Base-by-base conservation (phyloP, 2,888 invertebrate species). In the Plemyria rubiginata region DNA sequence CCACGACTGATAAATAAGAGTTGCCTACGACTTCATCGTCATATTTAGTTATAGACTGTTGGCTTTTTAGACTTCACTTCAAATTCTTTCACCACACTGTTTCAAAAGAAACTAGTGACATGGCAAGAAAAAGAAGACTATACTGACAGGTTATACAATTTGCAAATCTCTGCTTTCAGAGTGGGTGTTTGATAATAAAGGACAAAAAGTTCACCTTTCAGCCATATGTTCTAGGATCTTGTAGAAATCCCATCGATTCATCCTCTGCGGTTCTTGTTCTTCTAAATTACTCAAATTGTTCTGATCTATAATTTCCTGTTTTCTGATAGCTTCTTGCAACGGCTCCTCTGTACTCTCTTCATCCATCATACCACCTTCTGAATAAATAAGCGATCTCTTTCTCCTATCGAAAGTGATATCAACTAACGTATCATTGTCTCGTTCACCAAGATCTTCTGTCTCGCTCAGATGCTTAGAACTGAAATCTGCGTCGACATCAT, bases 191-290 rank as follows among this genome's bases (percentile, higher is more conserved):
- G n/a, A n/a, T n/a, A n/a, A n/a, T n/a, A n/a, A n/a, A n/a, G n/a
- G n/a, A n/a, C n/a, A 38, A 40, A 22, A 22, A 12, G 16, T 50
- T 78, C 84, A 95, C 95, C 93, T 92, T 75, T 94, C 92, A 40
- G 92, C 90, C 82, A 94, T 93, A 51, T 93, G 92, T 69, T 95
- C 94, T 16, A 96, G 78, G 41, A 94, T 86, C 81, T 94, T 94
- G 81, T 96, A 96, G 67, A 96, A 92, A 73, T 94, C 94, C 95
- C 95, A 96, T 77, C 94, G 83, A 57, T 92, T 92, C 87, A 92
- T 91, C 73, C 87, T 82, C 60, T 89, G 88, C 0, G 88, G 87
- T 65, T 87, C 88, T 51, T 81, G 70, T 8, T 81, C 74, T 54
- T 81, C 81, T 43, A 80, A 53, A 62, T 81, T 76, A 67, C 86